phyloP scores from a whole-genome alignment of 2,113 vertebrate species.

The Mungos mungo region DNA sequence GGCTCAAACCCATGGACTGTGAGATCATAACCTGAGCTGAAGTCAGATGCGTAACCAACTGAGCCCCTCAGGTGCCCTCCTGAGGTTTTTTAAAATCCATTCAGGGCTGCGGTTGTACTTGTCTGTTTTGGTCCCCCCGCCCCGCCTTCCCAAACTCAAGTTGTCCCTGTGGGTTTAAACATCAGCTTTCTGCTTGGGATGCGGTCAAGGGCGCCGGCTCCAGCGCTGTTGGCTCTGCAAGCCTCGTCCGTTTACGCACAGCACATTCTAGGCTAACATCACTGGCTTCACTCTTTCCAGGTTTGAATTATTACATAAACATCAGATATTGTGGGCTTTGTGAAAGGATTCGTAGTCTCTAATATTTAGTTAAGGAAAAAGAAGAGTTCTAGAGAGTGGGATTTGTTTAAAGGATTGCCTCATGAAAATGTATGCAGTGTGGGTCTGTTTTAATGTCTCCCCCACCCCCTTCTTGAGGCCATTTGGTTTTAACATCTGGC shows the following conservation, averaged over 20 bases:
- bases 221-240: neutral
- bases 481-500: neutral
- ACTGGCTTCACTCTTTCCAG: neutral
- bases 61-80: too few species aligned
- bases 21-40: too few species aligned
- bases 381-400: neutral
- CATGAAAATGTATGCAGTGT: neutral
- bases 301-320: neutral
- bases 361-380: neutral
- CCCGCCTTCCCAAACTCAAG: too few species aligned
- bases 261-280: rapidly evolving
- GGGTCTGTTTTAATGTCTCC: neutral
- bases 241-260: neutral
- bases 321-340: neutral
- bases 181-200: rapidly evolving
- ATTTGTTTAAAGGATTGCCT: neutral
- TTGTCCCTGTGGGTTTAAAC: neutral
- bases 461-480: neutral
- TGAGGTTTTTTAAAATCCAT: neutral
- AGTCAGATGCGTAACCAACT: too few species aligned
- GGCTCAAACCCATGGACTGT: too few species aligned
- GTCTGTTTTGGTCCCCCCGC: neutral
- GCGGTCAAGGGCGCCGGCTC: neutral
- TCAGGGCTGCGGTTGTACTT: neutral
- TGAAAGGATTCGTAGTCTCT: neutral